Evolutionary conservation across 2,113 vertebrate species (phyloP), one percentile per base, ranked within the genome.

Genomic region (Australoheros scitulus): DNA sequence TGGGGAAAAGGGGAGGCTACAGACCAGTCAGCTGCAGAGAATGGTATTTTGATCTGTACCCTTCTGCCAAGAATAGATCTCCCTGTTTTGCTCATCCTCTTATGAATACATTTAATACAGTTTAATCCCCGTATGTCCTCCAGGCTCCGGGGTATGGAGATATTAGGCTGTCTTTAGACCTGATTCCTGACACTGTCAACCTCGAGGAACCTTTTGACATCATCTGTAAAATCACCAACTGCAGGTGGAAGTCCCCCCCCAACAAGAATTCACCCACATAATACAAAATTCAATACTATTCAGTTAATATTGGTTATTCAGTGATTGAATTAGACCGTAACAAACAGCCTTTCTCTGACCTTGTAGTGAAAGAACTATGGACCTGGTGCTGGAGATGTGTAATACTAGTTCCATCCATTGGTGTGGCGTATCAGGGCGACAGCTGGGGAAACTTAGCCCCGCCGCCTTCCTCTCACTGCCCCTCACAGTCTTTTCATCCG

Each of bases 141-240:
- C 87, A 99, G 98, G 98, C 98, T 92, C 98, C 98, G 26, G 98
- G 98, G 24, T 99, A 99, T 1, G 98, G 98, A 1, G 98, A 99
- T 38, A 97, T 99, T 81, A 94, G 98, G 80, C 95, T 99, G 82
- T 98, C 97, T n/a, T 80, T 99, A 89, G 98, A 99, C 92, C 94
- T 96, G 82, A 98, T 99, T 90, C 98, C 98, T 63, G 98, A 99
- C 92, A 99, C 98, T 0, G 98, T 99, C 22, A 97, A 96, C 94
- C 94, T 99, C 20, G 98, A 99, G 93, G 98, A 99, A 92, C 98
- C 98, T 55, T 99, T 99, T 87, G 96, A 98, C 81, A 98, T 99
- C 79, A 96, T 95, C 72, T 99, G 98, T 96, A 99, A 99, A 97
- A 98, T 99, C 95, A 99, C 98, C 55, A 99, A 99, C 91, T 99